Evolutionary conservation across 2,797 vertebrate genomes (phyloP), one percentile per base, ranked within the genome.

Genomic region (Xyrichtys novacula): DNA sequence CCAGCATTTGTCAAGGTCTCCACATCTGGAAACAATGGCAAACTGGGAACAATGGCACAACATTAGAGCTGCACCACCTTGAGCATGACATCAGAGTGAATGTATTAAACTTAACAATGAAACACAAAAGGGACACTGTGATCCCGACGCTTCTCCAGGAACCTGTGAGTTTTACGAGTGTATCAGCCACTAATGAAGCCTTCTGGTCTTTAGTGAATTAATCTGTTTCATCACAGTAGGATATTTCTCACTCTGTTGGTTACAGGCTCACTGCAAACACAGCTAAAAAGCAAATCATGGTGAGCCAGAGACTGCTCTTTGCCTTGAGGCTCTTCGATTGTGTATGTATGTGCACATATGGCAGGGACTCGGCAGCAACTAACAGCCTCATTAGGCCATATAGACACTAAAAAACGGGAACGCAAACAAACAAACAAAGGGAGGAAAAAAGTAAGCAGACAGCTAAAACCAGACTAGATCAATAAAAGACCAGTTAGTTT

Each of bases 361-460:
- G 83, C 69, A 57, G 34, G 25, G 76, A 86, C 77, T 87, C 82
- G 81, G 46, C 43, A 55, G 59, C 80, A 65, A 62, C 78, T 74
- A 86, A 86, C 80, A 67, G 78, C 74, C 76, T 90, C 86, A 90
- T 90, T 88, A 89, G 78, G 70, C 74, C 65, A 36, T 57, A 66
- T 23, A 71, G 67, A 80, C 74, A 32, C 42, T 53, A 34, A 11
- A 60, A 64, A 77, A 74, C n/a, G 5, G 47, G 59, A 56, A 43
- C 19, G 53, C 72, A 38, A 36, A 79, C 46, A 79, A 61, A n/a
- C n/a, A 31, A 2, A 78, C 47, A 76, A 82, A 78, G 50, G 62
- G 46, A 39, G 36, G 44, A 31, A 25, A 38, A 14, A 19, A 56
- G 49, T 31, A 40, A 54, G 71, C 54, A 76, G 64, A 61, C 36